A percentile compares a stretch with the other conserved stretches of the same genome.
phyloP scores from a whole-genome alignment of 1,140 invertebrate species.

The Fopius arisanus region DNA sequence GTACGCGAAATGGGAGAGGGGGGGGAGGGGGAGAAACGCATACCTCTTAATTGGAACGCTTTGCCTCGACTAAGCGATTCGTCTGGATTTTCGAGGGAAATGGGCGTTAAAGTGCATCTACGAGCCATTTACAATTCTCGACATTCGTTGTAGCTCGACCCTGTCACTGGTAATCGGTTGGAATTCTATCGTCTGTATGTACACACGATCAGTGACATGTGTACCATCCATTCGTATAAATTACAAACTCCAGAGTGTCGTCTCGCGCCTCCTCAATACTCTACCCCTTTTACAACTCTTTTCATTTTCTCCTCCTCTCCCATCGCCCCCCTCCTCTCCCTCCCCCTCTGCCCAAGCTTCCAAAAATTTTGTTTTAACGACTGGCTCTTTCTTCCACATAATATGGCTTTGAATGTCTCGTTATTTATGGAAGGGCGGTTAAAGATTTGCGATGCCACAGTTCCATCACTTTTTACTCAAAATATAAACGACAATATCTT shows the following conservation, averaged over 20 bases:
- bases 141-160: constrained; percentile 40
- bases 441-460: not conserved
- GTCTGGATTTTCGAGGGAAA: constrained; percentile 61
- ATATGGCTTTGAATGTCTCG: constrained; percentile 24
- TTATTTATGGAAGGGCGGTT: not conserved
- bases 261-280: constrained; percentile 20
- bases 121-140: constrained; percentile 55
- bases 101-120: constrained; percentile 58
- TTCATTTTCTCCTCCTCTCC: not conserved
- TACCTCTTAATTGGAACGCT: constrained; percentile 66
- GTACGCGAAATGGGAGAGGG: constrained; percentile 52
- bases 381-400: not conserved
- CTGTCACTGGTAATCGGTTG: constrained; percentile 35
- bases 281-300: not conserved
- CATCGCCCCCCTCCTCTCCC: not conserved
- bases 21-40: constrained; percentile 59
- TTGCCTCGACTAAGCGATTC: constrained; percentile 59
- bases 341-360: not conserved
- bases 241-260: constrained; percentile 12
- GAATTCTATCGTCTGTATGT: constrained; percentile 26
- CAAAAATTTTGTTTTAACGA: not conserved
- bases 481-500: not conserved
- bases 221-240: constrained; percentile 26
- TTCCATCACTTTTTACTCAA: not conserved
- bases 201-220: constrained; percentile 24